A percentile compares a stretch with the other conserved stretches of the same genome.
Evolutionary conservation across 2,888 invertebrate genomes (phyloP).

Genomic region (Odontocolon sp.): DNA sequence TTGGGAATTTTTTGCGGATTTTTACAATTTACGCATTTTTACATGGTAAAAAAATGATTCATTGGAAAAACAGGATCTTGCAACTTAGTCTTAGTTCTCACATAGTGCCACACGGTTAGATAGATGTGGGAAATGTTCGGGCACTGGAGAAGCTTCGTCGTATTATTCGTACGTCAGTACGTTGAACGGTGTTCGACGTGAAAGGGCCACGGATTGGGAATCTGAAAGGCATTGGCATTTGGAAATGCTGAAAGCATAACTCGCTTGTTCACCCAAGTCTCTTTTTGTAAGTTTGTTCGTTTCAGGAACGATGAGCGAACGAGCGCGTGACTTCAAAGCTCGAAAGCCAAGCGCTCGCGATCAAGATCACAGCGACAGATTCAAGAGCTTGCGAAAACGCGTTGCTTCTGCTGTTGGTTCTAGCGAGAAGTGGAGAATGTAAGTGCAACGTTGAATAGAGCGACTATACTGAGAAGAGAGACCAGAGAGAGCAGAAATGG

Average conservation of each 20-base stretch:
- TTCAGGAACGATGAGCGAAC: constrained; percentile 24
- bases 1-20: too few species aligned
- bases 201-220: constrained; percentile 19
- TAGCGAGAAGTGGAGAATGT: constrained; percentile 17
- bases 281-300: constrained; percentile 48
- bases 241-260: constrained; percentile 48
- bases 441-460: constrained; percentile 28
- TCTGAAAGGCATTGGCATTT: constrained; percentile 43
- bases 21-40: background rate
- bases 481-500: constrained; percentile 56
- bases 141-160: constrained; percentile 1
- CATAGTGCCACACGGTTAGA: constrained; percentile 4
- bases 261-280: constrained; percentile 37
- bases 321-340: constrained; percentile 39
- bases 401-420: background rate
- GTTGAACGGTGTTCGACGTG: constrained; percentile 10
- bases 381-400: constrained; percentile 35
- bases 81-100: background rate
- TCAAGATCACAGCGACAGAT: constrained; percentile 41
- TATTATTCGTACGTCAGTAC: constrained; percentile 12
- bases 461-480: constrained; percentile 27
- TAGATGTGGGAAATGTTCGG: background rate
- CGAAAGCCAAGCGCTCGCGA: constrained; percentile 41
- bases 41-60: too few species aligned
- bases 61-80: background rate